Base-by-base conservation (phyloP, 2,888 invertebrate genomes). In the Sphinx pinastri region DNA sequence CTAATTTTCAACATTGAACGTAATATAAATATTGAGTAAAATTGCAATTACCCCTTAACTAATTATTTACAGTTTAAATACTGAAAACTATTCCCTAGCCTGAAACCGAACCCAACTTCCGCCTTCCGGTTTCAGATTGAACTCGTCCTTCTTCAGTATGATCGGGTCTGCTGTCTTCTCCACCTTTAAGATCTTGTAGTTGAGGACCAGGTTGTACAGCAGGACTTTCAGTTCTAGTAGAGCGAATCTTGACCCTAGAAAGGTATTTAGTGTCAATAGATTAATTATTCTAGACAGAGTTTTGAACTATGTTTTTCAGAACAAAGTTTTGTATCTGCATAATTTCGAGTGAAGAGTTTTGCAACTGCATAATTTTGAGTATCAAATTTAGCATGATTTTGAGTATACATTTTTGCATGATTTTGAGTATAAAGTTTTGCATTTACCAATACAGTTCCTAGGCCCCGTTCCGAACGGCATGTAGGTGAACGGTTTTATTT, bases 381-480 rank as follows among this genome's bases (percentile, higher is more conserved):
- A 60, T 47, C 1, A 12, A 16, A 6, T 54, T 60, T 16, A 11
- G 49, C 19, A 71, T 81, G 0, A 51, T 5, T 51, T 51, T 51
- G 4, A 12, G 12, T 16, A 60, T 47, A 11, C 4, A 16, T 0
- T 54, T 60, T 16, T 11, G 49, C 19, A 71, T 81, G 0, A 51
- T 5, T 51, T 51, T 51, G 12, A 12, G 12, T 16, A 60, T 47
- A 11, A 12, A 16, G 1, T 54, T 60, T 16, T 16, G 49, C 19
- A 71, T 81, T 83, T 77, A 91, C 95, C 95, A 58, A 95, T 93
- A 74, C 95, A 95, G 75, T 85, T 90, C 58, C 95, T 89, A 0
- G 95, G 95, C 0, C 95, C 95, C 10, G 84, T 75, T 6, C 95
- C 95, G 73, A 95, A 95, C 0, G 95, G 95, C 78, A 94, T 78